Evolutionary conservation across 2,113 vertebrate species (phyloP), one percentile per base, ranked within the genome.

Genomic region (Corythoichthys haematopterus): DNA sequence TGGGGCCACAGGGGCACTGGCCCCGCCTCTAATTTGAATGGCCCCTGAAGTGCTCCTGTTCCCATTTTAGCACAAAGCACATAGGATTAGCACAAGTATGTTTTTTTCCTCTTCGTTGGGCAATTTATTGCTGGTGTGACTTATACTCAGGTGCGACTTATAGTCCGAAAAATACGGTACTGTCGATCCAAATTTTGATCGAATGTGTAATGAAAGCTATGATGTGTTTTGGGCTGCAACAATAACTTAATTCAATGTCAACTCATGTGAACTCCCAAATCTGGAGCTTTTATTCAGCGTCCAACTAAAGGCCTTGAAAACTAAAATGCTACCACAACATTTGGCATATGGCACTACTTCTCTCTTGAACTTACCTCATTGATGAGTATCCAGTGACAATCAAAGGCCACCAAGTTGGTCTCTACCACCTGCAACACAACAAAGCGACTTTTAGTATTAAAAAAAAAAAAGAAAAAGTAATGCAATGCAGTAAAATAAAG

Each of bases 301-400:
- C 16, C 15, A 43, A 33, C 2, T 36, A 20, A 28, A 3, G 4
- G 13, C 36, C 14, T 4, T 13, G 45, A 40, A 15, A n/a, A 20
- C 38, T n/a, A 43, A 6, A 61, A 61, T 20, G 50, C 16, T 16
- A 61, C 38, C 59, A 45, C 2, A 2, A 1, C n/a, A 61, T 37
- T 43, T n/a, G 20, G 20, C 20, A 28, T 28, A 28, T 28, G 20
- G 20, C 20, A 28, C 20, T 28, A 28, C 33, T 80, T 66, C 72
- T 76, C 66, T 57, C 33, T 61, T 55, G 36, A 45, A 16, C 66
- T 93, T 91, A 99, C 97, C 95, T 99, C 97, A 80, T 99, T 99
- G 89, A 99, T 99, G 90, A 98, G 95, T 92, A 99, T 98, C 97
- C 97, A 99, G 89, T 99, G 97, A 91, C 97, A 99, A 91, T 99